phyloP scores from a whole-genome alignment of 1,140 invertebrate species.

The Lepidurus couesii region DNA sequence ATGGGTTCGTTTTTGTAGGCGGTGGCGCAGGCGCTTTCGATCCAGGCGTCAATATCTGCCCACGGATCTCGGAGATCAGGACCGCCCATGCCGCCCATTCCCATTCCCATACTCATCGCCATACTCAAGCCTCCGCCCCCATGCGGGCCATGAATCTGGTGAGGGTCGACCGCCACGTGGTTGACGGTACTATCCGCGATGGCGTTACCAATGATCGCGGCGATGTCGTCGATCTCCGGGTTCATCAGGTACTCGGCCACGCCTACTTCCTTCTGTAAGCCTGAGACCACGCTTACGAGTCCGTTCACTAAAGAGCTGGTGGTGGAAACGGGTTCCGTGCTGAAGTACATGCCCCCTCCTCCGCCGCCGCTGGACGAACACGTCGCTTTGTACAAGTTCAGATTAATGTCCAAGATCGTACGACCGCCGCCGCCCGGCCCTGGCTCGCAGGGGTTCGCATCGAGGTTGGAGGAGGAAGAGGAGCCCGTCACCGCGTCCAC shows the following conservation, averaged over 20 bases:
- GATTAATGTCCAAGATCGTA: slow-evolving; percentile 44
- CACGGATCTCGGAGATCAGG: slow-evolving; percentile 40
- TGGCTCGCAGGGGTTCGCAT: slow-evolving; percentile 79
- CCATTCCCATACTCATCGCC: slow-evolving; percentile 34
- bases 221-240: slow-evolving; percentile 74
- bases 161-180: slow-evolving; percentile 26
- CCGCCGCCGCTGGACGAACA: slow-evolving; percentile 45
- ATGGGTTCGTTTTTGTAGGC: slow-evolving; percentile 36
- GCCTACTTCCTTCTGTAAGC: slow-evolving; percentile 51
- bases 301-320: slow-evolving; percentile 37
- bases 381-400: slow-evolving; percentile 44
- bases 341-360: slow-evolving; percentile 8
- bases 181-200: slow-evolving; percentile 72
- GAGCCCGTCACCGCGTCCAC: slow-evolving; percentile 69
- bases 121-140: slow-evolving; percentile 17
- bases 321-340: slow-evolving; percentile 40
- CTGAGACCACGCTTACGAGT: slow-evolving; percentile 43
- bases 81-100: slow-evolving; percentile 43
- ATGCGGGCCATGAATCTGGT: neutral
- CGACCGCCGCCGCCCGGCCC: slow-evolving; percentile 44
- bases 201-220: slow-evolving; percentile 79
- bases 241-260: slow-evolving; percentile 42
- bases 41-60: slow-evolving; percentile 61
- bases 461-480: slow-evolving; percentile 39
- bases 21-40: slow-evolving; percentile 62